A percentile compares a stretch with the other conserved stretches of the same genome.
phyloP scores from a whole-genome alignment of 2,113 vertebrate species.

The Menura novaehollandiae region DNA sequence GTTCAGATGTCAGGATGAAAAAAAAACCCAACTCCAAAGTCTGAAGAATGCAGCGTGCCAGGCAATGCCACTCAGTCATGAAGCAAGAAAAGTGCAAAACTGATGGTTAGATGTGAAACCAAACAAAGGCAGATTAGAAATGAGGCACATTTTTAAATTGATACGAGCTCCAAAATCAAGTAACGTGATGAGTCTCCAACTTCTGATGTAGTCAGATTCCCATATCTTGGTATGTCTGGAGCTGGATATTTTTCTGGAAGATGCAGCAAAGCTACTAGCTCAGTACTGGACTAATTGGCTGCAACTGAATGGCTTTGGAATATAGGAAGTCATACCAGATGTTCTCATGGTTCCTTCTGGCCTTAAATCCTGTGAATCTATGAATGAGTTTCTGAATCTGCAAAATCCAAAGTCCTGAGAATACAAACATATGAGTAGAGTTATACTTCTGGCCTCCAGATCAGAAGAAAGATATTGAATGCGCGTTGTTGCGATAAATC shows the following conservation, averaged over 20 bases:
- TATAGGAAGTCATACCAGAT: slow-evolving; percentile 58
- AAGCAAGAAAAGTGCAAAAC: background rate
- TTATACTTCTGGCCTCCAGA: slow-evolving; percentile 59
- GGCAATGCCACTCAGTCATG: background rate
- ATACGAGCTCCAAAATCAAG: background rate
- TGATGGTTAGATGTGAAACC: background rate
- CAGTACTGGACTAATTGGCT: background rate
- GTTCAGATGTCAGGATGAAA: background rate
- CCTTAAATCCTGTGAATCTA: slow-evolving; percentile 37
- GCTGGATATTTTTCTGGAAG: slow-evolving; percentile 34
- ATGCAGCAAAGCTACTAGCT: background rate
- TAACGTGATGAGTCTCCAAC: background rate
- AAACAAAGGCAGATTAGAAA: background rate
- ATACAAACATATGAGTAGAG: slow-evolving; percentile 55
- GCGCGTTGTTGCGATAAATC: slow-evolving; percentile 55
- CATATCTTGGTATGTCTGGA: background rate
- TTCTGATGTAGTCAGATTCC: background rate
- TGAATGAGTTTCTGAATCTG: slow-evolving; percentile 60
- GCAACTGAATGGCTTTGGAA: slow-evolving; percentile 44
- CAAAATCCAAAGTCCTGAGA: slow-evolving; percentile 34
- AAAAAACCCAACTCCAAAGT: background rate
- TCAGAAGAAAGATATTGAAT: slow-evolving; percentile 57
- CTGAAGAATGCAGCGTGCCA: background rate
- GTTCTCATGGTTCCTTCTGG: slow-evolving; percentile 43
- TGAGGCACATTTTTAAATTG: background rate